A percentile compares a stretch with the other conserved stretches of the same genome.
Evolutionary conservation across 1,140 invertebrate species (phyloP).

Genomic region (Eriosoma lanigerum): DNA sequence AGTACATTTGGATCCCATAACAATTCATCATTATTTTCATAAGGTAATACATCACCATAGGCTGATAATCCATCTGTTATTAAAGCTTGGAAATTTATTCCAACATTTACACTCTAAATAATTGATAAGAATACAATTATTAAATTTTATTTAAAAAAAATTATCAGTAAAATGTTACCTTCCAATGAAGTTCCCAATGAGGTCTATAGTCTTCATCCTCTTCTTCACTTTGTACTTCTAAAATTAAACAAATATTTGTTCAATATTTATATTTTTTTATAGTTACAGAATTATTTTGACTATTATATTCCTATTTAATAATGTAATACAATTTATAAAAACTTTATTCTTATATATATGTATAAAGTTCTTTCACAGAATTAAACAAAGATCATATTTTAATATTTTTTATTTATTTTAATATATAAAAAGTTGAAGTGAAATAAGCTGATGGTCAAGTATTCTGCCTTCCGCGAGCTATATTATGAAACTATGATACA

Average conservation of each 20-base stretch:
- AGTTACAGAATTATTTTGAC: no score
- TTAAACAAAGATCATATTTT: no score
- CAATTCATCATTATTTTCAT: conserved; percentile 95
- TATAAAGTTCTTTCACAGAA: no score
- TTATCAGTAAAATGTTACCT: conserved; percentile 73
- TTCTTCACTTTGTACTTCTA: conserved; percentile 63
- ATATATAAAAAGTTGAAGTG: no score
- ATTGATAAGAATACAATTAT: not conserved
- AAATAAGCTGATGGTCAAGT: no score
- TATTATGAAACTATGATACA: no score
- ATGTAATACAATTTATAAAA: no score
- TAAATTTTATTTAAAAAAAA: not conserved
- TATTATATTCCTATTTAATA: no score
- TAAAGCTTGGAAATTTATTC: conserved; percentile 87
- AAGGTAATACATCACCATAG: conserved; percentile 87
- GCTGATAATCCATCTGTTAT: conserved; percentile 85
- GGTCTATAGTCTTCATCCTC: conserved; percentile 67
- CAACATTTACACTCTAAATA: conserved; percentile 86
- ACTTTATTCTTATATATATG: no score
- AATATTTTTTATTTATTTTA: no score
- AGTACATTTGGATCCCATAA: conserved; percentile 86
- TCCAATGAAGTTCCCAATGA: conserved; percentile 53
- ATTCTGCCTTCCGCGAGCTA: no score
- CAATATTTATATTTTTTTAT: no score
- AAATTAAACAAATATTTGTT: not conserved